These are phyloP conservation scores for Heterodera schachtii DNA, from an alignment of 1,140 invertebrate genomes.

Conservation along the genomic window DNA sequence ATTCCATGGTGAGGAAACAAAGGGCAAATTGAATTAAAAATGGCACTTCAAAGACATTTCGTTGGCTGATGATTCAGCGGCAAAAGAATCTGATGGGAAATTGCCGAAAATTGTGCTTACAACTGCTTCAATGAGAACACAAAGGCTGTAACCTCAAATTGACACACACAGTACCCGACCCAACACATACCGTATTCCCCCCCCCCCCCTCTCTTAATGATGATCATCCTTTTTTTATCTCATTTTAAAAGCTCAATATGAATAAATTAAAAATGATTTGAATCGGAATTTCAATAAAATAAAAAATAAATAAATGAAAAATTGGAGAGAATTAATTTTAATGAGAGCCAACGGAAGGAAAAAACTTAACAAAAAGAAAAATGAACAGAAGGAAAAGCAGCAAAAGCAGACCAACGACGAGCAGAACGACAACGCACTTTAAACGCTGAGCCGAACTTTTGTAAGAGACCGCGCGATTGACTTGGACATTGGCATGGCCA, in stretches of 20 bases:
- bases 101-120: constrained; percentile 25
- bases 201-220: too few species aligned
- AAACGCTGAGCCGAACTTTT: constrained; percentile 21
- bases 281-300: neutral
- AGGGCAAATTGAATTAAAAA: neutral
- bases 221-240: too few species aligned
- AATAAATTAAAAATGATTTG: neutral
- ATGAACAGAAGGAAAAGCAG: constrained; percentile 21
- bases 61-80: neutral
- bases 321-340: neutral
- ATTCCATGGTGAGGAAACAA: constrained; percentile 1
- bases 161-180: neutral
- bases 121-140: constrained; percentile 25
- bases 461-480: constrained; percentile 19
- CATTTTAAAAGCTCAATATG: neutral
- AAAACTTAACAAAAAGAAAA: constrained; percentile 7
- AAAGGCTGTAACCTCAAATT: constrained; percentile 17
- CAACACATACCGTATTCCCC: too few species aligned
- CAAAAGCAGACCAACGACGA: constrained; percentile 7
- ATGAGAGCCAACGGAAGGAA: constrained; percentile 15
- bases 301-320: constrained; percentile 15
- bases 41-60: neutral
- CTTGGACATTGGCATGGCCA: constrained; percentile 6
- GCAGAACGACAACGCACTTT: constrained; percentile 17
- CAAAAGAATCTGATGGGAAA: constrained; percentile 5